A percentile compares a stretch with the other conserved stretches of the same genome.
Conservation (phyloP, 2,797 vertebrate species). For the Chrysolophus pictus region DNA sequence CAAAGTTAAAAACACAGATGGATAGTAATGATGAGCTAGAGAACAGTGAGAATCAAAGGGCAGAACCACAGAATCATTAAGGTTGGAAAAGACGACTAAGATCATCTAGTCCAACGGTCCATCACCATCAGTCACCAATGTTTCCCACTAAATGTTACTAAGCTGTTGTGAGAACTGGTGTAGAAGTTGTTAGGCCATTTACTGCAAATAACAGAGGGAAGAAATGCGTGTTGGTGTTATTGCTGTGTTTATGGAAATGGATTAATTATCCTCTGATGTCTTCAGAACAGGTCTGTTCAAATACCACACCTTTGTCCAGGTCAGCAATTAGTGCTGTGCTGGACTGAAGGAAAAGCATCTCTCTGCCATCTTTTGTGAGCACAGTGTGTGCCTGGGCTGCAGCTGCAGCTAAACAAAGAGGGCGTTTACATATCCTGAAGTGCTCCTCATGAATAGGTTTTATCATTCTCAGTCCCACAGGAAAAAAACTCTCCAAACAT, state of each 20-base stretch:
- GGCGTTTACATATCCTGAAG: background rate
- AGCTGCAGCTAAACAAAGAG: slow-evolving; percentile 14
- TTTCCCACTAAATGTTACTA: too few species aligned
- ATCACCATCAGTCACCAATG: too few species aligned
- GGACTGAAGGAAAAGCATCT: background rate
- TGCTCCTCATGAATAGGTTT: slow-evolving; percentile 8
- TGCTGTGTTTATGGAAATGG: background rate
- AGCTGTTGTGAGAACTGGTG: background rate
- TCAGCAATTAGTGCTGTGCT: background rate
- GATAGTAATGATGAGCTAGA: background rate
- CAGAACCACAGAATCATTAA: too few species aligned
- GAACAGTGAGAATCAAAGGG: background rate
- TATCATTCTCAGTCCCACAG: background rate
- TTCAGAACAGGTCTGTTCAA: background rate
- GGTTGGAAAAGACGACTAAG: too few species aligned
- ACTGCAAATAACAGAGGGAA: background rate
- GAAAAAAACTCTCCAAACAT: background rate
- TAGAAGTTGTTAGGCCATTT: background rate
- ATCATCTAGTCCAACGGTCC: too few species aligned
- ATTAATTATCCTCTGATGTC: background rate
- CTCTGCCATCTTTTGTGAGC: background rate
- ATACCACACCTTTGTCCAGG: background rate
- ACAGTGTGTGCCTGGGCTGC: background rate
- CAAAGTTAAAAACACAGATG: background rate
- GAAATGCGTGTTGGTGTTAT: background rate